phyloP scores from a whole-genome alignment of 2,888 invertebrate genomes.

The Nymphalis c-album region DNA sequence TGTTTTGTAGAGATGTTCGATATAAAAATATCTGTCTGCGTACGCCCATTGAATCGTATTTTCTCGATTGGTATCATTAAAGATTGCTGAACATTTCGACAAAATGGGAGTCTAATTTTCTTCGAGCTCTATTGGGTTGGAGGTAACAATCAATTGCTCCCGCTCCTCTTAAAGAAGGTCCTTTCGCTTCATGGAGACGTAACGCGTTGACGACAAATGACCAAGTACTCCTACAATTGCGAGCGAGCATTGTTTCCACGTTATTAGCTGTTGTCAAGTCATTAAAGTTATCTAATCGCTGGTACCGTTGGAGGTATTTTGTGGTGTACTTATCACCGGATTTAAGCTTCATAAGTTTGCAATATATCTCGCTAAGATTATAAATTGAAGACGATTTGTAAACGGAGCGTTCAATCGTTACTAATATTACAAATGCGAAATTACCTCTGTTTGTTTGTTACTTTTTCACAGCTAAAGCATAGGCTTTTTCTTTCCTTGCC shows the following conservation, averaged over 20 bases:
- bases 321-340: too few relatives aligned
- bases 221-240: background rate
- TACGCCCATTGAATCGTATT: background rate
- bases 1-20: too few relatives aligned
- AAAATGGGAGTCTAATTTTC: slow-evolving; percentile 20
- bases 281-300: background rate
- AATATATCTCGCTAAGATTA: too few relatives aligned
- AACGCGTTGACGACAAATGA: background rate
- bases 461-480: too few relatives aligned
- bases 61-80: slow-evolving; percentile 4
- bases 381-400: too few relatives aligned
- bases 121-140: slow-evolving; percentile 15
- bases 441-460: too few relatives aligned
- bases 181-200: slow-evolving; percentile 6
- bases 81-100: slow-evolving; percentile 14
- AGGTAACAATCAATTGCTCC: slow-evolving; percentile 12
- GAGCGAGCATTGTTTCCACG: background rate
- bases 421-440: too few relatives aligned
- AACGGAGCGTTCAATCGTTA: too few relatives aligned
- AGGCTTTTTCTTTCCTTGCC: too few relatives aligned
- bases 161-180: slow-evolving; percentile 1
- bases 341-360: too few relatives aligned
- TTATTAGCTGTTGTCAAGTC: background rate
- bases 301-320: too few relatives aligned
- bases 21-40: background rate